Evolutionary conservation across 2,888 invertebrate species (phyloP).

Genomic region (Temnothorax ravouxi): DNA sequence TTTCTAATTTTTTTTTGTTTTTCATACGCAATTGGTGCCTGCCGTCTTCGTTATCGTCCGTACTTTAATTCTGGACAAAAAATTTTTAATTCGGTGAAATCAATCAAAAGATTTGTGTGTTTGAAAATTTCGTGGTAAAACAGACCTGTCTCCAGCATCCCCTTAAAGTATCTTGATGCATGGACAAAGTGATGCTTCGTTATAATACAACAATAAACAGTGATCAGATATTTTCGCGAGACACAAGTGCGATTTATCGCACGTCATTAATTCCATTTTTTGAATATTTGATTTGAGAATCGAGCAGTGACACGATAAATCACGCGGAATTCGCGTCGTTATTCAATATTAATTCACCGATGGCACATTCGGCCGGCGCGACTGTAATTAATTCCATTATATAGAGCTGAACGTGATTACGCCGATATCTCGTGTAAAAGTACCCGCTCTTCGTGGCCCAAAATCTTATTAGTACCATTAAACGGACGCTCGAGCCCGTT

Average conservation of each 20-base stretch:
- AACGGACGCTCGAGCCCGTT: conserved; percentile 9
- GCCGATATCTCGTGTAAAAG: conserved; percentile 32
- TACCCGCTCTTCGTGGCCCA: conserved; percentile 8
- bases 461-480: conserved; percentile 44
- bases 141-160: too few relatives aligned
- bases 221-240: neutral
- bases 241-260: neutral
- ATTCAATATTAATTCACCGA: neutral
- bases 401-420: neutral
- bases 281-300: neutral
- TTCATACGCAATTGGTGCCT: too few relatives aligned
- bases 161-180: neutral
- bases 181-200: neutral
- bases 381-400: conserved; percentile 19
- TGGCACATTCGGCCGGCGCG: neutral
- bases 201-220: neutral
- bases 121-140: too few relatives aligned
- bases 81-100: too few relatives aligned
- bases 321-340: neutral
- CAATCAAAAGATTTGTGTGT: too few relatives aligned
- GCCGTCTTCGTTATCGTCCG: too few relatives aligned
- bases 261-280: conserved; percentile 2
- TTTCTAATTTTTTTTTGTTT: too few relatives aligned
- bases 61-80: too few relatives aligned
- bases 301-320: neutral